Evolutionary conservation across 2,888 invertebrate species (phyloP), one percentile per base, ranked within the genome.

Genomic region (Nowickia ferox): DNA sequence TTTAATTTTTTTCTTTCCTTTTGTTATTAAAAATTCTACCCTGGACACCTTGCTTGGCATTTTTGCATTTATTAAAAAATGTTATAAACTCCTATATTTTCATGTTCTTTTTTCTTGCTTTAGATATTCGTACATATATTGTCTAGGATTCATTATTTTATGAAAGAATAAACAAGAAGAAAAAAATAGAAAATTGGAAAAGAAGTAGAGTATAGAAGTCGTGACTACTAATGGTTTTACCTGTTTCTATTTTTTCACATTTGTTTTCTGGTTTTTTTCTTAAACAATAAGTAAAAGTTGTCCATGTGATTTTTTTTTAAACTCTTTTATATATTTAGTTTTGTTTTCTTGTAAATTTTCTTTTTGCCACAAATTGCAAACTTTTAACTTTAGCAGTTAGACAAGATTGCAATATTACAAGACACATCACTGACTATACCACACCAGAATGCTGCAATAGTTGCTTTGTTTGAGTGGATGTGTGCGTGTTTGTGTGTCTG

Each of bases 371-470:
- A 87, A 87, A 87, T 84, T 84, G 81, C 84, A 88, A 89, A 89
- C 87, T 89, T 89, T 89, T 84, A 87, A 87, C 87, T 87, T 87
- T 86, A 88, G 88, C 87, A 88, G 88, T 88, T 89, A 88, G 90
- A 89, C 90, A 90, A 91, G 90, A 90, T 91, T 90, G 88, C 89
- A 88, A 88, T 89, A 89, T 88, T 89, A 88, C 88, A 89, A 87
- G 88, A 79, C 88, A 87, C 82, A 72, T 75, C 78, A 79, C 69
- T 66, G 76, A 66, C 55, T 84, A 66, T 55, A 66, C 75, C 71
- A 75, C 55, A 61, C 61, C 51, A 44, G n/a, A 40, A 22, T 17
- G 48, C 44, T 61, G 55, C 30, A 38, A 11, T 38, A 65, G 65
- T 48, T 11, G 72, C 17, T 38, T 19, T 17, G 22, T 19, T 5